Base-by-base conservation (phyloP, 2,113 vertebrate species). In the Apeltes quadracus region DNA sequence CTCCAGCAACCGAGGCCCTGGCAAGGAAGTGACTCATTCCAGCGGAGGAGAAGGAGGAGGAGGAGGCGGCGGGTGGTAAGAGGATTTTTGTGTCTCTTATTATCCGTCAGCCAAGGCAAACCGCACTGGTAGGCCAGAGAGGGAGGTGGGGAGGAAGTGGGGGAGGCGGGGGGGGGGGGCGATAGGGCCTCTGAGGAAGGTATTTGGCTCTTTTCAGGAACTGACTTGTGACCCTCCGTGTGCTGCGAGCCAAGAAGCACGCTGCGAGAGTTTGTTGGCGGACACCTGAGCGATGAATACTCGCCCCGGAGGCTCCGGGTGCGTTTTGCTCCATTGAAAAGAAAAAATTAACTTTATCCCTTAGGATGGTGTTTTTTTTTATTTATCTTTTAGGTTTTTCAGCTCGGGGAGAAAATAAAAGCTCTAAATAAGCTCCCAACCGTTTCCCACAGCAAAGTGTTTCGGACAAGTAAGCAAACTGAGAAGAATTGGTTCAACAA, bases 91-190 rank as follows among this genome's bases (percentile, higher is more conserved):
- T 86, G 90, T 94, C 83, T 93, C 91, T 94, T 93, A 95, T 95
- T 95, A 95, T 94, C 94, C 95, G 90, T 84, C 90, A 93, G 90
- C 90, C 89, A 93, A 95, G 94, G 94, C 88, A 93, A 95, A 94
- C 94, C 93, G 89, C 93, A 93, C 87, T 85, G 87, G 71, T 89
- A 92, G 92, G 89, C 90, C 90, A 90, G 87, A 76, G 89, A 69
- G 76, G 85, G 86, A 32, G 82, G 50, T 78, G 75, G 16, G 76
- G 72, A 79, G 84, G 88, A 88, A 84, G 87, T 91, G 51, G 68
- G 72, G 55, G 69, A 73, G 79, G 82, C 71, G 82, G 82, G 56
- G 54, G 68, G 70, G 84, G 83, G 59, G 86, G 70, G 41, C 68
- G 78, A 78, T 82, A 81, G 27, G 71, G 65, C 72, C 72, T 71